A percentile compares a stretch with the other conserved stretches of the same genome.
These are phyloP conservation scores for Chiloscyllium plagiosum DNA, from an alignment of 2,113 vertebrate species.

Conservation along the genomic window DNA sequence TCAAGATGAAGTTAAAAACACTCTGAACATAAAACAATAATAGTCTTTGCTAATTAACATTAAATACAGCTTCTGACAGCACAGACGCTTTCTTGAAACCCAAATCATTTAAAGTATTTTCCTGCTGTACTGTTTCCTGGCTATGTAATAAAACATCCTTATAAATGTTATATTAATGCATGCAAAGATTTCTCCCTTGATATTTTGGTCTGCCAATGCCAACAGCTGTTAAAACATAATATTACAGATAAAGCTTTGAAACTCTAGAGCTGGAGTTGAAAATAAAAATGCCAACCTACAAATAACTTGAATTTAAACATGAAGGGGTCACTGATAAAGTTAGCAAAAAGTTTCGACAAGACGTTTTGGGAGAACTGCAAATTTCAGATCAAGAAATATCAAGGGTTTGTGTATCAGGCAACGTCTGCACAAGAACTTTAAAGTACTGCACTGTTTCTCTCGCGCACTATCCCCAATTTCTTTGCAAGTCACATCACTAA, in stretches of 20 bases:
- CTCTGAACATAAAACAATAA: background rate
- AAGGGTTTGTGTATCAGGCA: background rate
- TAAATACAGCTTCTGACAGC: background rate
- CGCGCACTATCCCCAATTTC: too few species aligned
- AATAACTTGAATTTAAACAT: background rate
- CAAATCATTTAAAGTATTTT: background rate
- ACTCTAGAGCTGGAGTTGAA: background rate
- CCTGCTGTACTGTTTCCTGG: background rate
- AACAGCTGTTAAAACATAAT: background rate
- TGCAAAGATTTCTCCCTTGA: background rate
- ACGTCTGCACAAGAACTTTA: background rate
- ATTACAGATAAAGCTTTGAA: background rate
- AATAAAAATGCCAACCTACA: background rate
- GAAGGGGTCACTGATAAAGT: background rate
- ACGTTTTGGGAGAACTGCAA: background rate
- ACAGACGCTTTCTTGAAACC: background rate
- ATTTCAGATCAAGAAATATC: background rate
- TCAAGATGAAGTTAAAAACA: background rate
- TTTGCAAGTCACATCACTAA: background rate
- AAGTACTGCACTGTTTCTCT: background rate
- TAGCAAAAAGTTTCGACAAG: background rate
- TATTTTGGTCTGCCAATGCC: background rate
- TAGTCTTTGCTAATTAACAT: background rate
- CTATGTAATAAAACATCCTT: background rate
- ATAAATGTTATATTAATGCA: background rate